These are phyloP conservation scores for Euclidia mi DNA, from an alignment of 2,888 invertebrate genomes.

Conservation along the genomic window DNA sequence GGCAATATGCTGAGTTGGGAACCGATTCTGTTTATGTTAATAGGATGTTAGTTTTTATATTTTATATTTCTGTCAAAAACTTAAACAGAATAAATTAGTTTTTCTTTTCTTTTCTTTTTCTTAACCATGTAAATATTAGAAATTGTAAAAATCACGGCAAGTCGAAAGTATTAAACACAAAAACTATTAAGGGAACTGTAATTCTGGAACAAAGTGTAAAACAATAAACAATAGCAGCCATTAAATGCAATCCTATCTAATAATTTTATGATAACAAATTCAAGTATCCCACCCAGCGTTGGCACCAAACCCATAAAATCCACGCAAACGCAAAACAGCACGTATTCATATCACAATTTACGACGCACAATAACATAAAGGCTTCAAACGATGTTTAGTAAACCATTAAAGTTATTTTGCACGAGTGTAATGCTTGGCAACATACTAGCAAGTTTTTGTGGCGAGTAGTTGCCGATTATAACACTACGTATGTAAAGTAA, in stretches of 20 bases:
- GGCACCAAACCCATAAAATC: constrained; percentile 9
- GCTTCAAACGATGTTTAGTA: constrained; percentile 17
- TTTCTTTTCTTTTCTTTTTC: no score
- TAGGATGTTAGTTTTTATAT: no score
- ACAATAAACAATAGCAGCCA: neutral
- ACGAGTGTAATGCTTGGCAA: neutral
- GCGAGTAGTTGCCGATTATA: neutral
- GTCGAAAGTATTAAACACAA: no score
- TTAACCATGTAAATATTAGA: no score
- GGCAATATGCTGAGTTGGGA: no score
- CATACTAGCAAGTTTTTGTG: constrained; percentile 4
- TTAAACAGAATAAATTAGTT: no score
- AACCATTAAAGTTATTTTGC: constrained; percentile 15
- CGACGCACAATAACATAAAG: constrained; percentile 13
- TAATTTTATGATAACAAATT: constrained; percentile 5
- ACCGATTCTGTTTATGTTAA: no score
- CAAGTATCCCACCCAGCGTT: no score
- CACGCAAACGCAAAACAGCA: constrained; percentile 2
- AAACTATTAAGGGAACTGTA: no score
- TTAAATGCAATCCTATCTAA: neutral
- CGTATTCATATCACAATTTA: constrained; percentile 16
- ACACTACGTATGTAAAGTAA: no score
- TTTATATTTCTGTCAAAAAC: no score
- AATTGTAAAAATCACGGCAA: no score
- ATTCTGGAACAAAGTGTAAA: neutral